Evolutionary conservation across 1,140 invertebrate genomes (phyloP), one percentile per base, ranked within the genome.

Genomic region (Gonatopus flavifemur): DNA sequence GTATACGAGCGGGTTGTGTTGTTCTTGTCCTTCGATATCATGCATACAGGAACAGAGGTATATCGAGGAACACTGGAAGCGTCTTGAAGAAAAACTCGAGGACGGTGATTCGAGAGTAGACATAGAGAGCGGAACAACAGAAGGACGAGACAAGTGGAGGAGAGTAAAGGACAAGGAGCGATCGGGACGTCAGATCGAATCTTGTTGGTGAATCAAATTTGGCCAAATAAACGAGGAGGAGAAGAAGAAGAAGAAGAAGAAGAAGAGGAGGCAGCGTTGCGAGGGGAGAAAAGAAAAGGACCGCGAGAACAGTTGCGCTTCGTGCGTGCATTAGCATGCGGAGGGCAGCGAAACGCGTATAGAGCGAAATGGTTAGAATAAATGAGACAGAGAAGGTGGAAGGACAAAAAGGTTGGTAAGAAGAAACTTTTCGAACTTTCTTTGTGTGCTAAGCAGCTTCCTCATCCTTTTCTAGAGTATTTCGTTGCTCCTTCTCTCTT

Each of bases 201-300:
- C 69, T 69, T 61, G 61, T 63, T 71, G 64, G 58, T 69, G 69
- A 70, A 72, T 72, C 69, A 69, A 69, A 71, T 72, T 71, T 70
- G 62, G 61, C 54, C 56, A 69, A 69, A 69, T 67, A 66, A 70
- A 72, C 55, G 61, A 67, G 59, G 48, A 62, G 42, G 31, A 39
- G 25, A 37, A 33, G 38, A 44, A 43, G 43, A 44, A 38, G 39
- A 36, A 49, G 46, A 39, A 35, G 31, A 19, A 35, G 28, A 28
- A 32, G 25, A 8, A 37, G 15, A 19, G 22, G 38, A 43, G 24
- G 49, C 18, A 24, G 22, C 32, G 33, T 31, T 8, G 35, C 28
- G 25, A 36, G 31, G 42, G 38, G 50, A 53, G 49, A 20, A 30
- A 52, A 25, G 49, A 53, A n/a, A 55, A 53, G 62, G 51, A 42